phyloP scores from a whole-genome alignment of 2,113 vertebrate species.

The Gambusia holbrooki region DNA sequence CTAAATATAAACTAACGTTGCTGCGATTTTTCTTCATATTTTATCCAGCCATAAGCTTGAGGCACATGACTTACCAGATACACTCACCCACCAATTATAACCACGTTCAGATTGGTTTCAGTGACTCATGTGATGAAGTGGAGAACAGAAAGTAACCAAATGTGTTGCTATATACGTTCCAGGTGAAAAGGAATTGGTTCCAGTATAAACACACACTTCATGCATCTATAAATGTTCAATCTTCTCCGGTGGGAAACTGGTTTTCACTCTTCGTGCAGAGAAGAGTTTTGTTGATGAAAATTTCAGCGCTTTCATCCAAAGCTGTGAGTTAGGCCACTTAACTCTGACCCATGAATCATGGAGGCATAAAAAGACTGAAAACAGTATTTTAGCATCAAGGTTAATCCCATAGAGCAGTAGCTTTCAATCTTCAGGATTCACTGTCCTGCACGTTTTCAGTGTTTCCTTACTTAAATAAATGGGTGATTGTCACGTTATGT shows the following conservation, averaged over 20 bases:
- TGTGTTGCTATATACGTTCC: constrained; percentile 8
- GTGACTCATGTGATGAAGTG: constrained; percentile 36
- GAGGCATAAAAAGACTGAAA: too few relatives aligned
- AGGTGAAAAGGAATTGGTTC: constrained; percentile 3
- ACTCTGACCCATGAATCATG: too few relatives aligned
- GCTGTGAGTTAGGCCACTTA: too few relatives aligned
- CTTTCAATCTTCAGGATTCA: too few relatives aligned
- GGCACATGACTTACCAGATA: constrained; percentile 39
- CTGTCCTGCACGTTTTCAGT: too few relatives aligned
- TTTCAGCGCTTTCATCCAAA: not conserved
- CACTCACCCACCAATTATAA: constrained; percentile 47
- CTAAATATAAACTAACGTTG: not conserved
- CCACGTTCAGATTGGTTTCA: constrained; percentile 35
- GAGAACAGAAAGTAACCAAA: constrained; percentile 8
- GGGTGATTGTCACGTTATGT: too few relatives aligned
- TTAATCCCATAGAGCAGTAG: too few relatives aligned
- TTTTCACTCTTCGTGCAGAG: constrained; percentile 2
- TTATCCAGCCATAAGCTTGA: constrained; percentile 3
- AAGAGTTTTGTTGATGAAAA: not conserved
- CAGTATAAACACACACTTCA: constrained; percentile 7
- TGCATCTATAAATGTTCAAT: not conserved
- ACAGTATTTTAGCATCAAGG: too few relatives aligned
- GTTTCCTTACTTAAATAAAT: too few relatives aligned
- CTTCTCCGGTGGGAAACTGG: not conserved
- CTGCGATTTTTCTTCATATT: not conserved